phyloP scores from a whole-genome alignment of 2,797 vertebrate species.

The Rachycentron canadum region DNA sequence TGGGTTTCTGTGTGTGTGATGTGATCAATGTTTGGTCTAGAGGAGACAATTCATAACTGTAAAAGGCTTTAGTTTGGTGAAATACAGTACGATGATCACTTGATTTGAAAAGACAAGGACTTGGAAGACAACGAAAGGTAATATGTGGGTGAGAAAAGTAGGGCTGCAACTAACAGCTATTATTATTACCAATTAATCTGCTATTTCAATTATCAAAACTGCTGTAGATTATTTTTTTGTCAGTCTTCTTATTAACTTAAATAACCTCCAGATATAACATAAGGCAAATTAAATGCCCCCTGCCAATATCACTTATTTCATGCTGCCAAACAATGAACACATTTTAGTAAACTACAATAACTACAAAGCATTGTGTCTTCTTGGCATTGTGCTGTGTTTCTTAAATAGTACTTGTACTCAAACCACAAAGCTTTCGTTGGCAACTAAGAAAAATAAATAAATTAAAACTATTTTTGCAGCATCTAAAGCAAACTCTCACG shows the following conservation, averaged over 20 bases:
- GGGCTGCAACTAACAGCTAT: background rate
- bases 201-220: background rate
- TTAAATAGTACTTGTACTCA: conserved; percentile 13
- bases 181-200: background rate
- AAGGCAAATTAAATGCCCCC: too few species aligned
- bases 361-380: background rate
- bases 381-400: background rate
- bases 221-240: background rate
- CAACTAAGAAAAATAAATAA: background rate
- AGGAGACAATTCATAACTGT: conserved; percentile 12
- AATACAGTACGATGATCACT: conserved; percentile 3
- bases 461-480: too few species aligned
- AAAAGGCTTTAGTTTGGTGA: background rate
- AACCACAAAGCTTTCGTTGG: background rate
- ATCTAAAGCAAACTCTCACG: background rate
- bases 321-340: background rate
- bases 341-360: conserved; percentile 15
- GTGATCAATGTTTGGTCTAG: background rate
- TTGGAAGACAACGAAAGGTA: background rate
- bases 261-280: too few species aligned
- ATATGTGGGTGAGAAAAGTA: background rate
- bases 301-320: background rate
- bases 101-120: background rate
- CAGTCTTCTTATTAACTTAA: background rate
- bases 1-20: conserved; percentile 15